Evolutionary conservation across 2,113 vertebrate genomes (phyloP), one percentile per base, ranked within the genome.

Genomic region (Oreochromis tanganicae): DNA sequence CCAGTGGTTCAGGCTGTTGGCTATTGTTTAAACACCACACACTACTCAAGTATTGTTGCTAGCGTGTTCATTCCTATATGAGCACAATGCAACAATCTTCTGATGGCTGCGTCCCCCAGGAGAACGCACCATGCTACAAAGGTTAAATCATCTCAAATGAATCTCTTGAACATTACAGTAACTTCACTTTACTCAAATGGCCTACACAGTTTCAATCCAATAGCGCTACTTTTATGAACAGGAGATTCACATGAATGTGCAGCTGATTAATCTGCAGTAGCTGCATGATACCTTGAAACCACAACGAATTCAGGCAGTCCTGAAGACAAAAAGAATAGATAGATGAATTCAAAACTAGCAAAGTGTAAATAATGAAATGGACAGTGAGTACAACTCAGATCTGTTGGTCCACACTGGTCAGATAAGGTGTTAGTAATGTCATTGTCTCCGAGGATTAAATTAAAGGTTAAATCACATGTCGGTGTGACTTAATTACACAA

Each of bases 21-120:
- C 24, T 13, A 57, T 0, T 27, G 55, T 57, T 27, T 57, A 57
- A 27, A 57, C 55, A 24, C 12, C 21, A 27, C 55, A 56, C 12
- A 0, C 6, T 27, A 3, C 0, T 27, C 55, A 27, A 27, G 11
- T 24, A 56, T 56, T 56, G 21, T 27, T 56, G 21, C 55, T 57
- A 8, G 27, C 4, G 12, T 57, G 55, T 27, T 14, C 12, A 27
- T 27, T 24, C 55, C 21, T 14, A 27, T 57, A 57, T 57, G 55
- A 57, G 21, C 21, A 56, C 54, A 56, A 12, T 24, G 54, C 54
- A 56, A 24, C 55, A 27, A 57, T 57, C 24, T 27, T 57, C 55
- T 27, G 55, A 57, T 57, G 24, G 21, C 12, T 27, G 12, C 55
- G 1, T 56, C 55, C 55, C 21, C 21, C 55, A 56, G 21, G 21